Conservation (phyloP, 2,888 invertebrate species). For the Geotrupes spiniger region DNA sequence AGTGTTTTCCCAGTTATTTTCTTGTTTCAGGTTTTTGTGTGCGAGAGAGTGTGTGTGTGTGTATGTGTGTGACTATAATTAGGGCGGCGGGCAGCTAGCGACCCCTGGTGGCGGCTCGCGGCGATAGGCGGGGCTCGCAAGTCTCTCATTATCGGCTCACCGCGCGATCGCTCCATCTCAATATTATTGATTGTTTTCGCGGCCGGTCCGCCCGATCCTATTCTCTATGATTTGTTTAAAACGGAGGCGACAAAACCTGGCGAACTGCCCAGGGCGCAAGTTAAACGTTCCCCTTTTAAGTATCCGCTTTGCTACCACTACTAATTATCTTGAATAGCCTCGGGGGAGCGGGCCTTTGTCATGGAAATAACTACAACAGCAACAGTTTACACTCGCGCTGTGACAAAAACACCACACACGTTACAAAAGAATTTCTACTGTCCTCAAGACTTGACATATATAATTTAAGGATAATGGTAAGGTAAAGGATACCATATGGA, state of each 20-base stretch:
- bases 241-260: conserved; percentile 37
- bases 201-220: conserved; percentile 42
- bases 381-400: conserved; percentile 8
- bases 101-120: conserved; percentile 48
- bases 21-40: conserved; percentile 30
- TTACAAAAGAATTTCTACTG: conserved; percentile 8
- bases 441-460: conserved; percentile 8
- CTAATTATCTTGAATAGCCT: conserved; percentile 31
- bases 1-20: conserved; percentile 51
- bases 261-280: conserved; percentile 21
- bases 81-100: conserved; percentile 33
- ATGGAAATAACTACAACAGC: conserved; percentile 27
- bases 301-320: conserved; percentile 29
- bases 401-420: conserved; percentile 12
- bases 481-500: too few relatives aligned
- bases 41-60: conserved; percentile 1
- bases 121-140: conserved; percentile 44
- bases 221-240: conserved; percentile 37
- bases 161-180: conserved; percentile 54
- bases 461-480: not conserved
- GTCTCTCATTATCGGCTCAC: conserved; percentile 60
- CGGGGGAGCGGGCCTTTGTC: conserved; percentile 32
- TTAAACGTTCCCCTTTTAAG: conserved; percentile 31
- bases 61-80: conserved; percentile 39
- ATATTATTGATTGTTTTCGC: conserved; percentile 56